Percentiles rank a stretch among this genome's conserved stretches.
Conservation (phyloP, 2,797 vertebrate genomes). For the Hydrolagus colliei region DNA sequence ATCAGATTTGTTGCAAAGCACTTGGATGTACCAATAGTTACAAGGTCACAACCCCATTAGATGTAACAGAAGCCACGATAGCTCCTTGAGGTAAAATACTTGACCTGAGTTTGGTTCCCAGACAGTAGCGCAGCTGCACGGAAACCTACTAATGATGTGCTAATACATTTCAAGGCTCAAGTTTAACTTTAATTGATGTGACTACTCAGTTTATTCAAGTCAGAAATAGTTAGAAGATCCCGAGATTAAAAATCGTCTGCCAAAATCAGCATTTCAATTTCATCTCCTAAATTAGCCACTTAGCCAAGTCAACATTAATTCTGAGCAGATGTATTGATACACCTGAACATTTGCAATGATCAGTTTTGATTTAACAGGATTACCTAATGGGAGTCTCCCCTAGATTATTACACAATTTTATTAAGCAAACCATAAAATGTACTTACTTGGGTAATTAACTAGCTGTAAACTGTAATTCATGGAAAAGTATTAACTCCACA, state of each 20-base stretch:
- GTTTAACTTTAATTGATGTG: background rate
- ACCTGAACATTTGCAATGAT: background rate
- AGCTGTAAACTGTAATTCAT: too few species aligned
- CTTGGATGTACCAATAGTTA: background rate
- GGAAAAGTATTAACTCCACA: too few species aligned
- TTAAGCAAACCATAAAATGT: too few species aligned
- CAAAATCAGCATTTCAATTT: background rate
- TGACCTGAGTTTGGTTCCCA: slow-evolving; percentile 3
- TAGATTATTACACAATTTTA: background rate
- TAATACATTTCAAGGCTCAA: background rate
- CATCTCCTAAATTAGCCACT: background rate
- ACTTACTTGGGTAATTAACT: too few species aligned
- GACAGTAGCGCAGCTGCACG: background rate
- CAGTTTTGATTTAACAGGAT: background rate
- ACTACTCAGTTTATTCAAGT: background rate
- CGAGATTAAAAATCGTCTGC: background rate
- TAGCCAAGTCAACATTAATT: background rate
- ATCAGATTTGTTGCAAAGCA: background rate
- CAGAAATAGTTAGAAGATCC: background rate
- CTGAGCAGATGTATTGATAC: background rate
- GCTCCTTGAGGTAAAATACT: background rate
- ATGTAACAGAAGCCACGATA: background rate
- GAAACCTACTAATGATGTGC: background rate
- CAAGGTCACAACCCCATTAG: background rate
- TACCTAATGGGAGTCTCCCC: background rate